Evolutionary conservation across 2,888 invertebrate genomes (phyloP).

Genomic region (Electrophaes corylata): DNA sequence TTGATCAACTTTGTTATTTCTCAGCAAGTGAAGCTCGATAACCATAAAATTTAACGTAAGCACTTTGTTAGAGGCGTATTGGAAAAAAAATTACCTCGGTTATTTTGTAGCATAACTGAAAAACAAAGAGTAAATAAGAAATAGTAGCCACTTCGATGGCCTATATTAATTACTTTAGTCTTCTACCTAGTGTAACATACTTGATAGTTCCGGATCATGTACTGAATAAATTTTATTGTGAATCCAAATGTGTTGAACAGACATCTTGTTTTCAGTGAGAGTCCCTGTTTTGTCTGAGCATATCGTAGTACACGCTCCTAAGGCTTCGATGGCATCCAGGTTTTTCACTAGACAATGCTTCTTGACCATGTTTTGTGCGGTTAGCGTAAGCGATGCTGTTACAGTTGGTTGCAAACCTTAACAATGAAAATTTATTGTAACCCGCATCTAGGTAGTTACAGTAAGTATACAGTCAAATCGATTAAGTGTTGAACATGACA

Average conservation of each 20-base stretch:
- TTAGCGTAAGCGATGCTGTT: slow-evolving; percentile 98
- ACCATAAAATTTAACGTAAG: neutral
- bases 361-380: slow-evolving; percentile 98
- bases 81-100: slow-evolving; percentile 50
- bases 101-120: slow-evolving; percentile 56
- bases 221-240: slow-evolving; percentile 95
- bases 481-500: neutral
- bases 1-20: neutral
- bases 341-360: slow-evolving; percentile 99
- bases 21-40: neutral
- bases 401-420: slow-evolving; percentile 96
- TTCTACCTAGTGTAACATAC: slow-evolving; percentile 40
- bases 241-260: slow-evolving; percentile 98
- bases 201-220: slow-evolving; percentile 84
- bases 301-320: slow-evolving; percentile 98
- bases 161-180: neutral
- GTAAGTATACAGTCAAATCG: neutral
- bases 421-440: neutral
- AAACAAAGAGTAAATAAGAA: slow-evolving; percentile 29
- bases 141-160: neutral
- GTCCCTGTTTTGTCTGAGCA: slow-evolving; percentile 99
- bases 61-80: no score
- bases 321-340: slow-evolving; percentile 98
- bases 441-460: neutral
- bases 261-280: slow-evolving; percentile 99